Percentiles rank a stretch among this genome's conserved stretches.
phyloP scores from a whole-genome alignment of 1,140 invertebrate species.

The Orchestia grillus region DNA sequence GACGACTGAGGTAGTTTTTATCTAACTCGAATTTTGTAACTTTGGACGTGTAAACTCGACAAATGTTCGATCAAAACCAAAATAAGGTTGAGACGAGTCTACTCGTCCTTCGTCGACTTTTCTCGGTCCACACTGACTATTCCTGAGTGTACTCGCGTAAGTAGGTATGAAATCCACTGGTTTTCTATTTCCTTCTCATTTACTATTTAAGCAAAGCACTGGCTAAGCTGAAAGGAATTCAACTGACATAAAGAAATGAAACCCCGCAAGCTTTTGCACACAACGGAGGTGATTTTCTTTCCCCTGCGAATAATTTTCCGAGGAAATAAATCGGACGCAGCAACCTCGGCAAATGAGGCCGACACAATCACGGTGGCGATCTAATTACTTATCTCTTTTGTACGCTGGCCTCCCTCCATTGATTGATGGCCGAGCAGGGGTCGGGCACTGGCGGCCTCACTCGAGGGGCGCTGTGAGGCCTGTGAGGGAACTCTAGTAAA shows the following conservation, averaged over 20 bases:
- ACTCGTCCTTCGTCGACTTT: no score
- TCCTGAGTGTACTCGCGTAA: no score
- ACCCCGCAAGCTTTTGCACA: background rate
- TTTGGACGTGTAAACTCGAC: no score
- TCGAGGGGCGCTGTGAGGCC: background rate
- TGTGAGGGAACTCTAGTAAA: background rate
- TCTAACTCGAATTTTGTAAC: no score
- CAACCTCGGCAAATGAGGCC: background rate
- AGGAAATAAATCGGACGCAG: background rate
- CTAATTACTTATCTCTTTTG: conserved; percentile 10
- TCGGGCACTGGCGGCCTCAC: background rate
- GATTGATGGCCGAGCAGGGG: background rate
- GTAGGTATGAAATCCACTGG: background rate
- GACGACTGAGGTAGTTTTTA: no score
- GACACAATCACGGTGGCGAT: background rate
- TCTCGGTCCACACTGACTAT: no score
- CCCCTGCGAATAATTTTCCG: background rate
- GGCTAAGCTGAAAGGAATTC: background rate
- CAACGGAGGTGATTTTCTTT: background rate
- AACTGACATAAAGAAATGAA: background rate
- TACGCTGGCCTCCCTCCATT: background rate
- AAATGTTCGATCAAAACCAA: no score
- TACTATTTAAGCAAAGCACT: background rate
- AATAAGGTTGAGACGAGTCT: no score
- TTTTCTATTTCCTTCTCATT: background rate